Conservation (phyloP, 2,113 vertebrate species). For the Anoura caudifer region DNA sequence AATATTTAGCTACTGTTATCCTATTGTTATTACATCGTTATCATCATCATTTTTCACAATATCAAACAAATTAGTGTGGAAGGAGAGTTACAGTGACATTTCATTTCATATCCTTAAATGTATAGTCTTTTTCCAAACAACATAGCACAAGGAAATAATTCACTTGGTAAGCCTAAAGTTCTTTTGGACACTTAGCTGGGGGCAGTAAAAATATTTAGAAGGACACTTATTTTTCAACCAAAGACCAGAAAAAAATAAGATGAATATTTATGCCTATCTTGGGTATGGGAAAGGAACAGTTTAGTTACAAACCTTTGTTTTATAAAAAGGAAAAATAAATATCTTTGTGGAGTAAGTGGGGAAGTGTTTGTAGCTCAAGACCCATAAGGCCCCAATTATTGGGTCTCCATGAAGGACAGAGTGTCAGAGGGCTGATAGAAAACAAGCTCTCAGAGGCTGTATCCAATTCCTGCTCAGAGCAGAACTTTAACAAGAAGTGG, state of each 20-base stretch:
- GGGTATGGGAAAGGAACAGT: not conserved
- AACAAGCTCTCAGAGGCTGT: not conserved
- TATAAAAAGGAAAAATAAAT: slow-evolving; percentile 4
- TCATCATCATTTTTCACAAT: not conserved
- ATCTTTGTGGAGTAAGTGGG: not conserved
- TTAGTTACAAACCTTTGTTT: not conserved
- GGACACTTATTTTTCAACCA: not conserved
- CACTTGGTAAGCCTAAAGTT: slow-evolving; percentile 3
- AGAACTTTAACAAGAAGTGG: not conserved
- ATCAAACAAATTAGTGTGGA: not conserved
- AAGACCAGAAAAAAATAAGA: not conserved
- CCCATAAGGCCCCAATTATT: slow-evolving; percentile 10
- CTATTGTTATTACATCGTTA: not conserved
- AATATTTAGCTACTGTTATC: not conserved
- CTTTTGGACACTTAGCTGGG: not conserved
- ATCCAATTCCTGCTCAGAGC: not conserved
- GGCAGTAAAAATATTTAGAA: not conserved
- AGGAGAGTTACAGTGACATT: not conserved
- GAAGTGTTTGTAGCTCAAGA: not conserved
- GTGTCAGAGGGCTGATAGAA: not conserved
- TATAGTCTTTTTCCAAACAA: not conserved
- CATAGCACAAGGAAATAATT: not conserved
- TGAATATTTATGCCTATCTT: not conserved
- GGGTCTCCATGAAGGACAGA: not conserved
- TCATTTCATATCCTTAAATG: not conserved